phyloP scores from a whole-genome alignment of 2,888 invertebrate genomes.

The Agelastica alni region DNA sequence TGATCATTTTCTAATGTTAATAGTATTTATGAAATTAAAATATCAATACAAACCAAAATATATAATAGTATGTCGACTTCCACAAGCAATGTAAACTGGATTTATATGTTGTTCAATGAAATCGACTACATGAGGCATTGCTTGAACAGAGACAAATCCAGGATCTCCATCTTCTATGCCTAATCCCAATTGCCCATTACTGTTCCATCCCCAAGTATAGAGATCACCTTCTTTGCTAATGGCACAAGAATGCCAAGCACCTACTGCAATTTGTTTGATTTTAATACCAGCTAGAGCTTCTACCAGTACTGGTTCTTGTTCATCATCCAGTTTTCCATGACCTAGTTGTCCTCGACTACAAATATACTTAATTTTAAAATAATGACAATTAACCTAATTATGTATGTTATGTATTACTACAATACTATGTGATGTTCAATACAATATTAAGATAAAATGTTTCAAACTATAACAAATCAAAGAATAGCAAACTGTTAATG shows the following conservation, averaged over 20 bases:
- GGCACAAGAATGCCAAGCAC: slow-evolving; percentile 87
- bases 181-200: slow-evolving; percentile 82
- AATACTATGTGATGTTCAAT: too few species aligned
- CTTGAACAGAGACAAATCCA: slow-evolving; percentile 54
- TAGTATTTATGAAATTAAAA: slow-evolving; percentile 8
- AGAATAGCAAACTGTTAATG: too few species aligned
- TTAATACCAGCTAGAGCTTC: slow-evolving; percentile 77
- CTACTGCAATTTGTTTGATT: slow-evolving; percentile 72
- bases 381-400: too few species aligned
- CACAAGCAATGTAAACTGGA: slow-evolving; percentile 68
- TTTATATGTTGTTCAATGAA: slow-evolving; percentile 48
- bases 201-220: slow-evolving; percentile 92
- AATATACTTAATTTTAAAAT: too few species aligned
- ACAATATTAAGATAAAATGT: too few species aligned
- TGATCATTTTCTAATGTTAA: background rate
- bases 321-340: slow-evolving; percentile 69
- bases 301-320: slow-evolving; percentile 67
- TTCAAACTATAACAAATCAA: too few species aligned
- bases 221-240: slow-evolving; percentile 80
- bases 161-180: slow-evolving; percentile 45
- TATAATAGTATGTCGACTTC: slow-evolving; percentile 75
- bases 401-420: too few species aligned
- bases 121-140: slow-evolving; percentile 61
- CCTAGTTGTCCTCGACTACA: slow-evolving; percentile 86
- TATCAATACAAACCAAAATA: slow-evolving; percentile 63